Evolutionary conservation across 2,797 vertebrate genomes (phyloP).

Genomic region (Setipinna tenuifilis): DNA sequence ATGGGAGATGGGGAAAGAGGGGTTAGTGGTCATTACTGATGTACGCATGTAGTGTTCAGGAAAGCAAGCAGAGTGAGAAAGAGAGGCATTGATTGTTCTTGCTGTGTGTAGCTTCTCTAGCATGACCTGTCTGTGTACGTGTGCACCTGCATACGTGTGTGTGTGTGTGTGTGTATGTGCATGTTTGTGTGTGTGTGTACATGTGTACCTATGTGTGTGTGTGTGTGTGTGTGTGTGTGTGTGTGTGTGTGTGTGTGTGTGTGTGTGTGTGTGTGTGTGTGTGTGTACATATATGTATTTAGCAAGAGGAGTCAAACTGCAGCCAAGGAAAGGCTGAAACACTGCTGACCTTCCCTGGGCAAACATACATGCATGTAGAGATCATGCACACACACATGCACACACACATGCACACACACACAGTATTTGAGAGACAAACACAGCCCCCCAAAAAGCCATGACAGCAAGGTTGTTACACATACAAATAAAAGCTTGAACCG

Average conservation of each 20-base stretch:
- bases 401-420: neutral
- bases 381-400: neutral
- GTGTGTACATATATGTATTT: neutral
- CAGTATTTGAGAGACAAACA: neutral
- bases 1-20: slow-evolving; percentile 4
- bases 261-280: slow-evolving; percentile 10
- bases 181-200: no score
- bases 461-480: slow-evolving; percentile 13
- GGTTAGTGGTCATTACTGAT: slow-evolving; percentile 34
- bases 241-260: slow-evolving; percentile 4
- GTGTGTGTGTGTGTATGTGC: no score
- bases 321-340: neutral
- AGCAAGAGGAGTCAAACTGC: slow-evolving; percentile 7
- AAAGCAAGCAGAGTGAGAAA: neutral
- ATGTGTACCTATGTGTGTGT: slow-evolving; percentile 50
- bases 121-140: slow-evolving; percentile 41
- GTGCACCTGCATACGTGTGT: no score
- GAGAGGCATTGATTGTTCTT: neutral
- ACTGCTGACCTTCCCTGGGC: neutral
- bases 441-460: slow-evolving; percentile 56
- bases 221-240: slow-evolving; percentile 33
- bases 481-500: slow-evolving; percentile 51
- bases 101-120: slow-evolving; percentile 17
- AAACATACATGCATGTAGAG: neutral
- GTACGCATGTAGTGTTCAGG: neutral